phyloP scores from a whole-genome alignment of 2,888 invertebrate species.

The Artemia sinica region DNA sequence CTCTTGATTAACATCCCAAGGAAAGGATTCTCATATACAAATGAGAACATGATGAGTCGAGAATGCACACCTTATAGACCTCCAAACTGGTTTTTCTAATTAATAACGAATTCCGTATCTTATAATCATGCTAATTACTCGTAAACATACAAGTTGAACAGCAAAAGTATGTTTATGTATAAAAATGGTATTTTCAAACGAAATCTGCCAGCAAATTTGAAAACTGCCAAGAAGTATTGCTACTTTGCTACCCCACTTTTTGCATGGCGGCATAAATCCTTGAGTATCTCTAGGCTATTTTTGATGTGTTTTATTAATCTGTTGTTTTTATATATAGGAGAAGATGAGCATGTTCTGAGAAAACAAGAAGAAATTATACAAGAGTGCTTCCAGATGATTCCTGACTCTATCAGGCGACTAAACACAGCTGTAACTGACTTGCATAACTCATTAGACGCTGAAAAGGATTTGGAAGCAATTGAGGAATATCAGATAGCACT shows the following conservation, averaged over 20 bases:
- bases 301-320: neutral
- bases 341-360: slow-evolving; percentile 43
- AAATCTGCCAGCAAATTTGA: no score
- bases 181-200: no score
- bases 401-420: slow-evolving; percentile 63
- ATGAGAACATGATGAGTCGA: no score
- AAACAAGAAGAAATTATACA: slow-evolving; percentile 77
- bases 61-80: no score
- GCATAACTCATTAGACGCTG: slow-evolving; percentile 49
- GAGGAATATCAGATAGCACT: slow-evolving; percentile 52
- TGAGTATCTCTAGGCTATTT: neutral
- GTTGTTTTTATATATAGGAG: slow-evolving; percentile 34
- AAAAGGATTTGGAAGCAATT: slow-evolving; percentile 54
- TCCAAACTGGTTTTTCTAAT: no score
- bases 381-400: slow-evolving; percentile 79
- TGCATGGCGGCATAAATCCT: neutral
- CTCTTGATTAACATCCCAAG: no score
- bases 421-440: slow-evolving; percentile 58
- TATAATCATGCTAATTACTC: no score
- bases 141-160: no score
- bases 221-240: no score
- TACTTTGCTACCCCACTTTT: neutral
- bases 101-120: no score
- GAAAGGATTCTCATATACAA: no score
- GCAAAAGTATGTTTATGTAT: no score